Evolutionary conservation across 2,797 vertebrate genomes (phyloP).

Genomic region (Xenentodon cancila): DNA sequence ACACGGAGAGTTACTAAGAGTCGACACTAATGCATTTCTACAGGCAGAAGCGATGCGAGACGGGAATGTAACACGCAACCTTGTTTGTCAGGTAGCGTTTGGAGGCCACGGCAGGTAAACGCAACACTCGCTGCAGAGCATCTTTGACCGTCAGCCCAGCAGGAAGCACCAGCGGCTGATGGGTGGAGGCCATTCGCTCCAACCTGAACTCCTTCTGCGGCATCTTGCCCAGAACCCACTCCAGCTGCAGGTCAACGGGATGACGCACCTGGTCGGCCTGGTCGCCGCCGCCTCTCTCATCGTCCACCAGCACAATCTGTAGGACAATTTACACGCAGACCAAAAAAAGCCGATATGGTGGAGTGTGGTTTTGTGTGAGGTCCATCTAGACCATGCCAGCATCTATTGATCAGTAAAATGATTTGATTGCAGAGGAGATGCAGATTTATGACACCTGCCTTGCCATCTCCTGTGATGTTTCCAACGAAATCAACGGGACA

Average conservation of each 20-base stretch:
- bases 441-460: constrained; percentile 70
- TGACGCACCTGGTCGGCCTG: constrained; percentile 39
- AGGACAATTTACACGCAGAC: constrained; percentile 4
- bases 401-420: no score
- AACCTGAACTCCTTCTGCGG: constrained; percentile 91
- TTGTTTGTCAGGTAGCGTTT: constrained; percentile 96
- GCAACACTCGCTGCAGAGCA: constrained; percentile 88
- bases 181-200: constrained; percentile 56
- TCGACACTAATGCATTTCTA: background rate
- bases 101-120: constrained; percentile 90
- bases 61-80: constrained; percentile 67
- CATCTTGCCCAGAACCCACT: constrained; percentile 96
- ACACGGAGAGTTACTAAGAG: background rate
- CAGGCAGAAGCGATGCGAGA: background rate
- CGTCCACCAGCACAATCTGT: constrained; percentile 90
- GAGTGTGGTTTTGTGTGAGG: background rate
- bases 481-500: constrained; percentile 91
- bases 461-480: constrained; percentile 86
- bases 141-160: constrained; percentile 74
- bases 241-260: constrained; percentile 91
- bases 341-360: background rate
- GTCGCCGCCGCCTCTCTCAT: constrained; percentile 58
- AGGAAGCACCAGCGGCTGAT: constrained; percentile 81
- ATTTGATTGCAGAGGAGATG: background rate
- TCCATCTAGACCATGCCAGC: no score